Conservation (phyloP, 2,888 invertebrate genomes). For the Monoplex corrugatus region DNA sequence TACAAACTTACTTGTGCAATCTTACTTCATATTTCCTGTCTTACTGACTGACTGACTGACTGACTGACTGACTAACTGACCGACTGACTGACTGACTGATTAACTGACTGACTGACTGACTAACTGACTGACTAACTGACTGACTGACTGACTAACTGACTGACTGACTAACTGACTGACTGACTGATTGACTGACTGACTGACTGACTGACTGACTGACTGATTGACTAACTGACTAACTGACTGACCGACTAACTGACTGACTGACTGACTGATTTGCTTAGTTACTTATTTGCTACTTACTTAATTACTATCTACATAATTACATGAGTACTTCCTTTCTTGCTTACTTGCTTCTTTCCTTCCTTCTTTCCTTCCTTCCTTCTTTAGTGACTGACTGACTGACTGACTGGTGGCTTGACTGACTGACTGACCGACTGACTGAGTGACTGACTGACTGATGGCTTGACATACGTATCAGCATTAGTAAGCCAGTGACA, state of each 20-base stretch:
- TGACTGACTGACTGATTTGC: conserved; percentile 13
- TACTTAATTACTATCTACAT: background rate
- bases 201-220: background rate
- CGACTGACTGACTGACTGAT: background rate
- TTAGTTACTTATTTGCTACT: background rate
- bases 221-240: background rate
- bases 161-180: background rate
- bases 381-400: too few relatives aligned
- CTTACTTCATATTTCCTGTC: too few relatives aligned
- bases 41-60: background rate
- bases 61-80: background rate
- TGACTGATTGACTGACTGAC: background rate
- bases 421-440: too few relatives aligned
- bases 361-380: too few relatives aligned
- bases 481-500: too few relatives aligned
- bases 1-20: background rate
- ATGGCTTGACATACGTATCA: background rate
- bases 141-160: background rate
- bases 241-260: too few relatives aligned
- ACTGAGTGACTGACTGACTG: background rate
- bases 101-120: background rate
- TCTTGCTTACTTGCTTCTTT: background rate
- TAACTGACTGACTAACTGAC: background rate
- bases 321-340: too few relatives aligned
- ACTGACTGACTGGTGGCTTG: background rate